These are phyloP conservation scores for Megaceryle maxima DNA, from an alignment of 2,113 vertebrate species.

Conservation along the genomic window DNA sequence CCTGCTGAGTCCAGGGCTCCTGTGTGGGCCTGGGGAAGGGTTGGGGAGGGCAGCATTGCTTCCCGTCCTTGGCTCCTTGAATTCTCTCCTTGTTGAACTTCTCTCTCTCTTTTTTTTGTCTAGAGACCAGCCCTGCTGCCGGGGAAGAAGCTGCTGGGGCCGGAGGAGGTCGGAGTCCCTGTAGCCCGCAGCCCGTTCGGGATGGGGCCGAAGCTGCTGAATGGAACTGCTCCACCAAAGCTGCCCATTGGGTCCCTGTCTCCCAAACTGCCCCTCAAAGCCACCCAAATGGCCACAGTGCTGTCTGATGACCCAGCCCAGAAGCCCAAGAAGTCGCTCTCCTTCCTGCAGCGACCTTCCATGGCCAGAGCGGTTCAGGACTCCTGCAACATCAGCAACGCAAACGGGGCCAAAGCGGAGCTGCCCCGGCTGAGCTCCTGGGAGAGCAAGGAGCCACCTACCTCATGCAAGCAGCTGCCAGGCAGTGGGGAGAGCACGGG, in stretches of 20 bases:
- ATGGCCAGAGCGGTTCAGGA: background rate
- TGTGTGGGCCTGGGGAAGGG: background rate
- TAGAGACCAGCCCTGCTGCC: constrained; percentile 53
- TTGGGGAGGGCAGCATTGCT: background rate
- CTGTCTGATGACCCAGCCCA: constrained; percentile 74
- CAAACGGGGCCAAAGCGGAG: background rate
- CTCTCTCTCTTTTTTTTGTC: background rate
- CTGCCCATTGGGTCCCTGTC: constrained; percentile 29
- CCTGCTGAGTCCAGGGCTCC: background rate
- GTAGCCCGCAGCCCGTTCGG: background rate
- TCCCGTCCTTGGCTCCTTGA: background rate
- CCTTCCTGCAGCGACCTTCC: constrained; percentile 37
- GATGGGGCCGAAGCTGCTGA: constrained; percentile 22
- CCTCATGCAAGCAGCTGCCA: constrained; percentile 79
- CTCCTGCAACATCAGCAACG: background rate
- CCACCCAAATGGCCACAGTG: background rate
- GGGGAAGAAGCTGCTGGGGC: constrained; percentile 72
- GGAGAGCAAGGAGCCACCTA: constrained; percentile 74
- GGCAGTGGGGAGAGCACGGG: accelerated
- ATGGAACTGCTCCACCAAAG: background rate
- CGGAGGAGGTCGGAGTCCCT: constrained; percentile 81
- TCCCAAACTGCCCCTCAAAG: constrained; percentile 63
- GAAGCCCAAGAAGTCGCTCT: constrained; percentile 79
- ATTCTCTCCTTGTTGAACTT: background rate
- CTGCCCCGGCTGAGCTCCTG: constrained; percentile 64